Evolutionary conservation across 2,797 vertebrate species (phyloP).

Genomic region (Geotrypetes seraphini): DNA sequence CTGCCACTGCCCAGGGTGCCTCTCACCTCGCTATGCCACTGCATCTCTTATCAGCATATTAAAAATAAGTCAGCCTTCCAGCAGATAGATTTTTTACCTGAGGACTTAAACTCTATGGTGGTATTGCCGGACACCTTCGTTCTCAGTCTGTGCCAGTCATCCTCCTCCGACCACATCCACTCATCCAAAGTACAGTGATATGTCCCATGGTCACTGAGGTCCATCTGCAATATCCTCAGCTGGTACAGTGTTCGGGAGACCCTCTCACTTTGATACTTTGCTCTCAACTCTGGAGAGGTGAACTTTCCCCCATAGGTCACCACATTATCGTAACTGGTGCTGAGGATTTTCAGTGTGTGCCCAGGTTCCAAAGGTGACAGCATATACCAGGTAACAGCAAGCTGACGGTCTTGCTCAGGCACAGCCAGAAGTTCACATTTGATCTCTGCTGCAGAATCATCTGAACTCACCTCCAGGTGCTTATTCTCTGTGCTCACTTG

Average conservation of each 20-base stretch:
- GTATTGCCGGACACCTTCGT: constrained; percentile 46
- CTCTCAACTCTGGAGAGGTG: constrained; percentile 12
- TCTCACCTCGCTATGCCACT: too few species aligned
- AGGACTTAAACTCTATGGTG: constrained; percentile 32
- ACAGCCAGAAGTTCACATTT: constrained; percentile 42
- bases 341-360: constrained; percentile 27
- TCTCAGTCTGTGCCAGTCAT: constrained; percentile 47
- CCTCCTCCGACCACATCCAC: constrained; percentile 43
- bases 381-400: constrained; percentile 61
- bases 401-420: constrained; percentile 31
- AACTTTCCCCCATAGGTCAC: constrained; percentile 25
- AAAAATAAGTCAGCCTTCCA: not conserved
- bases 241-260: constrained; percentile 39
- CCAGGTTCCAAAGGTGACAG: not conserved
- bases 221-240: constrained; percentile 48
- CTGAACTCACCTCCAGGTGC: constrained; percentile 13
- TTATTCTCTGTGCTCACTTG: constrained; percentile 16
- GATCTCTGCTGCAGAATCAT: constrained; percentile 37
- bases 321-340: constrained; percentile 29
- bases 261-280: constrained; percentile 35
- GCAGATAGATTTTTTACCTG: constrained; percentile 42
- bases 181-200: constrained; percentile 69
- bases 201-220: constrained; percentile 39
- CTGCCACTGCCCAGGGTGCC: too few species aligned
- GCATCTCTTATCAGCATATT: constrained; percentile 11